Conservation (phyloP, 2,113 vertebrate species). For the Ursus arctos region DNA sequence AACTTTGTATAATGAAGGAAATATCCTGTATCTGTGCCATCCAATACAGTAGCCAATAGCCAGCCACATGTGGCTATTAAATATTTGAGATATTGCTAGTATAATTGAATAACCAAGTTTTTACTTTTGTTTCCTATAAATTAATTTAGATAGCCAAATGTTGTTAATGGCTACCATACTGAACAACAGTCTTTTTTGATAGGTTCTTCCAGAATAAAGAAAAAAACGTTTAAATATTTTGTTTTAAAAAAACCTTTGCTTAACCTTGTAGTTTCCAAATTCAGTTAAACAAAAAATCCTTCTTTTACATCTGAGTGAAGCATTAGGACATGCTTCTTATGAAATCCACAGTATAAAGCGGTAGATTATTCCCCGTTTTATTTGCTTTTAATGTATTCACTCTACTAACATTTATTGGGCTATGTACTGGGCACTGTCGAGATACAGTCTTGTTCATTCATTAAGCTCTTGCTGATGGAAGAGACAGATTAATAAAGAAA, state of each 20-base stretch:
- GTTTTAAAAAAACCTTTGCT: not conserved
- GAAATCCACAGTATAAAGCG: not conserved
- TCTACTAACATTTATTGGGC: conserved; percentile 5
- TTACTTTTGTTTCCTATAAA: conserved; percentile 9
- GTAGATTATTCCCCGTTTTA: not conserved
- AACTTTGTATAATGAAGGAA: not conserved
- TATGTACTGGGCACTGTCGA: not conserved
- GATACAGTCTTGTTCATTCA: conserved; percentile 12
- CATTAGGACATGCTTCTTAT: not conserved
- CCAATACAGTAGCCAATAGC: not conserved
- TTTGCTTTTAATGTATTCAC: not conserved
- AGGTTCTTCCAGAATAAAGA: not conserved
- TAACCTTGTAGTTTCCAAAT: not conserved
- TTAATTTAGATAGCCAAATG: not conserved
- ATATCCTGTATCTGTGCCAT: not conserved
- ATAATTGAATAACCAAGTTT: not conserved
- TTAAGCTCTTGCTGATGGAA: not conserved
- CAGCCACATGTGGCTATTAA: not conserved
- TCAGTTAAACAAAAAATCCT: not conserved
- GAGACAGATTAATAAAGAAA: not conserved
- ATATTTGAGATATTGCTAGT: not conserved
- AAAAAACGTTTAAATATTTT: not conserved
- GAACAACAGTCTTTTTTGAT: not conserved
- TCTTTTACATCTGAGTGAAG: conserved; percentile 13
- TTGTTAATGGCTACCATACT: not conserved